Percentiles rank a stretch among this genome's conserved stretches.
phyloP scores from a whole-genome alignment of 2,797 vertebrate genomes.

The Alcedo atthis region DNA sequence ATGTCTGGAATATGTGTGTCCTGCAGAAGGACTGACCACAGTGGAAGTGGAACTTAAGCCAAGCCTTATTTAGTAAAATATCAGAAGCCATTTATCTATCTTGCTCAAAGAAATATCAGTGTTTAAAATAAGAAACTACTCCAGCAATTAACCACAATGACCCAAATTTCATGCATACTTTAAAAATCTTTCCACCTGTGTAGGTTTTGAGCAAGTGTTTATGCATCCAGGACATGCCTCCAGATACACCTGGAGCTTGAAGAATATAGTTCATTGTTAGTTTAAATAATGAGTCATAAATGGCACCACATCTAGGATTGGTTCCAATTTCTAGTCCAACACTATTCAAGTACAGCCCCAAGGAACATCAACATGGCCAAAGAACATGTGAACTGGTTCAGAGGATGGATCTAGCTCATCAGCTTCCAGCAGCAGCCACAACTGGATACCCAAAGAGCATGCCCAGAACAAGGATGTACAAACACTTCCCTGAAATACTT shows the following conservation, averaged over 20 bases:
- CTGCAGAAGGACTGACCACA: background rate
- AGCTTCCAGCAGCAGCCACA: background rate
- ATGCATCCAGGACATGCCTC: background rate
- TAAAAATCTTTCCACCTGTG: background rate
- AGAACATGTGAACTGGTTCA: background rate
- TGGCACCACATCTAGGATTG: background rate
- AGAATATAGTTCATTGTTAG: background rate
- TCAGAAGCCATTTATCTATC: background rate
- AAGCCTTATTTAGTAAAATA: constrained; percentile 30
- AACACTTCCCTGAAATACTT: background rate
- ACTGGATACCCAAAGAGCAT: background rate
- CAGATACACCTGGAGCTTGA: background rate
- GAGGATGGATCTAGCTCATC: background rate
- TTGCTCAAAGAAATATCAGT: background rate
- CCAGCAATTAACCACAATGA: background rate
- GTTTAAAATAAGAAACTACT: background rate
- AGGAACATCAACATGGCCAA: background rate
- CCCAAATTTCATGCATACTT: background rate
- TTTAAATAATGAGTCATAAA: background rate
- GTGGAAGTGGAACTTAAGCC: background rate
- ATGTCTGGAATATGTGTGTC: background rate
- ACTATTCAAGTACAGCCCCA: background rate
- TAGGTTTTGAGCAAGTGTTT: background rate
- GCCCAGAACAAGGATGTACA: background rate
- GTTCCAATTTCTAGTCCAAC: background rate